Base-by-base conservation (phyloP, 2,113 vertebrate genomes). In the Stigmatopora nigra region DNA sequence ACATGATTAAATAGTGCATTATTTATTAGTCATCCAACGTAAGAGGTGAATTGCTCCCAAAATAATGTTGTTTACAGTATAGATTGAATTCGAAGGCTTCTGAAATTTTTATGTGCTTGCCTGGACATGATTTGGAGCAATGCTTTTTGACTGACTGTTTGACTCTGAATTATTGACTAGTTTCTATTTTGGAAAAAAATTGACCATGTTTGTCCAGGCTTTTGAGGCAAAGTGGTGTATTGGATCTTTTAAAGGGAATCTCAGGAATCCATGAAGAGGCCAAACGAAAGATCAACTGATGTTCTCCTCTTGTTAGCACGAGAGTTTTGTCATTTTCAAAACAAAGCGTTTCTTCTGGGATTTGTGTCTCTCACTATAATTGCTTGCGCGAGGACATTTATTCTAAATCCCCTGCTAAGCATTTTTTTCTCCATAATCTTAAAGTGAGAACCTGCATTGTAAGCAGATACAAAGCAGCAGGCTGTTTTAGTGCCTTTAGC, bases 101-200 rank as follows among this genome's bases (percentile, higher is more conserved):
- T 87, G 52, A 86, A 87, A 80, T 13, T 72, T 84, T 79, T 3
- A 87, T 84, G 64, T 19, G 60, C 68, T 71, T 70, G 25, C 45
- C 35, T 14, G 49, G 44, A 31, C 12, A 11, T 36, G 35, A 60
- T 63, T n/a, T 38, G 47, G 56, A 71, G 22, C 13, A 51, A 8
- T 6, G 8, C 13, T 44, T 38, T 70, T 65, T 60, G 70, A 67
- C 73, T 52, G 14, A 52, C 49, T 47, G n/a, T 59, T 4, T 20
- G 51, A 25, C 20, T 5, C 51, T 75, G 3, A 76, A 80, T 76
- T 76, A 77, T 76, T 76, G 60, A 80, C 44, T 61, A 55, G 38
- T 53, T 69, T 55, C 58, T 72, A 36, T 4, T 58, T 10, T 16
- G 77, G 60, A 85, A 73, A 85, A 73, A 82, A 77, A 75, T 80